A percentile compares a stretch with the other conserved stretches of the same genome.
Conservation (phyloP, 2,113 vertebrate species). For the Xiphorhynchus elegans region DNA sequence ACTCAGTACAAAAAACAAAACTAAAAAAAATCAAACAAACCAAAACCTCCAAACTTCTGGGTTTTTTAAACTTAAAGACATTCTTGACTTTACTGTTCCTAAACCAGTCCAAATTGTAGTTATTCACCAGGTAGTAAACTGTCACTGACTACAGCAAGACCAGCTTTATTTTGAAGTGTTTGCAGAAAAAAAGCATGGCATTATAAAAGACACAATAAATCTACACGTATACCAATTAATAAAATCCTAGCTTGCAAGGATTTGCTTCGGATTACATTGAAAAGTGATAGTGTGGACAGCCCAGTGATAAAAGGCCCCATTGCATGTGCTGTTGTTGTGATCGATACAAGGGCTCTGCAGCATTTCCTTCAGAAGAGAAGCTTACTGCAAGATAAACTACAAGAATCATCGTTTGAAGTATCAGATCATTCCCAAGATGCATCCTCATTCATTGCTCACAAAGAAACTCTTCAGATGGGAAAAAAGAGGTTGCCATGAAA, state of each 20-base stretch:
- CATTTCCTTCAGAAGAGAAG: slow-evolving; percentile 2
- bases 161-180: neutral
- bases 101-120: neutral
- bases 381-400: slow-evolving; percentile 22
- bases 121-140: neutral
- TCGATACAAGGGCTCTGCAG: slow-evolving; percentile 2
- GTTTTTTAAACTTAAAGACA: neutral
- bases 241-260: neutral
- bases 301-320: neutral
- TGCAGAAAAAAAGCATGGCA: neutral
- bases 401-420: slow-evolving; percentile 40
- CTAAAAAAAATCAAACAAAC: neutral
- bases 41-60: neutral
- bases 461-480: slow-evolving; percentile 53
- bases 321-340: neutral
- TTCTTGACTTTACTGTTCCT: neutral
- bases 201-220: neutral
- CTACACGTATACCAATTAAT: neutral
- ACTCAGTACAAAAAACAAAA: neutral
- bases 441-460: slow-evolving; percentile 50
- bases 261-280: neutral
- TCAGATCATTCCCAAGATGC: slow-evolving; percentile 41
- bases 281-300: neutral
- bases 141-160: neutral
- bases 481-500: slow-evolving; percentile 53